Evolutionary conservation across 2,888 invertebrate genomes (phyloP).

Genomic region (Netelia inedita): DNA sequence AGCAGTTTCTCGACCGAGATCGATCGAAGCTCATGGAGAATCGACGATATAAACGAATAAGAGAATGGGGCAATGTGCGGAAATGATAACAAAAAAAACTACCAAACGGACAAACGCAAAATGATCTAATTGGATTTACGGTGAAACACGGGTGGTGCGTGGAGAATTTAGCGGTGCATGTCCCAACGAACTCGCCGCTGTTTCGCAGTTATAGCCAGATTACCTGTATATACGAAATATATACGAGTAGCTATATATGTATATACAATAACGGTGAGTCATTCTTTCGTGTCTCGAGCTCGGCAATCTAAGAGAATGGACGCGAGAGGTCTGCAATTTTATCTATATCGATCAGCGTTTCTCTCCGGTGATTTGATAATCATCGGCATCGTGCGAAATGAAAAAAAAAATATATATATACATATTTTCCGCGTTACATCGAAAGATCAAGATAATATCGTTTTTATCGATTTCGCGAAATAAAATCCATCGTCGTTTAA

Average conservation of each 20-base stretch:
- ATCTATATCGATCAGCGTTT: conserved; percentile 35
- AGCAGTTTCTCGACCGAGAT: neutral
- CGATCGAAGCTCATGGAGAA: neutral
- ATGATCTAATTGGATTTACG: conserved; percentile 75
- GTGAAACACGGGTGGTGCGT: conserved; percentile 64
- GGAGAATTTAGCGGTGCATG: conserved; percentile 75
- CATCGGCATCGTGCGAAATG: neutral
- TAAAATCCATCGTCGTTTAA: too few relatives aligned
- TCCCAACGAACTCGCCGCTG: conserved; percentile 69
- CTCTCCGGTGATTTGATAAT: conserved; percentile 17
- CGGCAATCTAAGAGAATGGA: conserved; percentile 50
- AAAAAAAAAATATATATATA: neutral
- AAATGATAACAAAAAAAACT: neutral
- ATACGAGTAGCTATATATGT: too few relatives aligned
- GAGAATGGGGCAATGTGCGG: neutral
- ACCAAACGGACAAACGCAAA: conserved; percentile 33
- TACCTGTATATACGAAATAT: neutral
- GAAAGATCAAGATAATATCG: neutral
- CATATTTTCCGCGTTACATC: neutral
- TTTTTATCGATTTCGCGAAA: neutral
- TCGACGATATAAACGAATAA: neutral
- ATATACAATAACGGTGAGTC: conserved; percentile 73
- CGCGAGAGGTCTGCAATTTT: conserved; percentile 50
- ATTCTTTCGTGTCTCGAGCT: conserved; percentile 66
- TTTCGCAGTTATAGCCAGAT: conserved; percentile 60